phyloP scores from a whole-genome alignment of 2,888 invertebrate genomes.

The Zhuqinia jingwanae region DNA sequence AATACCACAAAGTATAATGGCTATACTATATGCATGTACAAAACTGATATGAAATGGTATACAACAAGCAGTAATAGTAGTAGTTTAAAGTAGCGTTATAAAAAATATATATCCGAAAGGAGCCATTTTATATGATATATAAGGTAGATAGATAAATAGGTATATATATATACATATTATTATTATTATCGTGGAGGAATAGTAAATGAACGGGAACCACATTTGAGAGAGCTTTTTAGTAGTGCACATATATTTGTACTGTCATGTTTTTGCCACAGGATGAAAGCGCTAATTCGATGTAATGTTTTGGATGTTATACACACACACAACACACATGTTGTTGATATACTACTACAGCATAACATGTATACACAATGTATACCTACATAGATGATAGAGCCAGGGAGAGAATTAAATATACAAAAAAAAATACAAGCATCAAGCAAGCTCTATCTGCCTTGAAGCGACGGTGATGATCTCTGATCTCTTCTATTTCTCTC shows the following conservation, averaged over 20 bases:
- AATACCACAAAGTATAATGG: constrained; percentile 49
- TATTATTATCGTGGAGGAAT: neutral
- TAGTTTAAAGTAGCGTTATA: neutral
- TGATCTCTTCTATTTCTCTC: constrained; percentile 50
- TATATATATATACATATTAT: too few relatives aligned
- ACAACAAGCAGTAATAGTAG: neutral
- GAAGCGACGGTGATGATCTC: constrained; percentile 69
- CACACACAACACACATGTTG: constrained; percentile 11
- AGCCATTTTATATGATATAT: neutral
- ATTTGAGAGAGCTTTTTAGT: neutral
- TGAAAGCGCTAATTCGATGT: constrained; percentile 59
- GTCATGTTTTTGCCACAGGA: constrained; percentile 65
- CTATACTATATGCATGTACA: too few relatives aligned
- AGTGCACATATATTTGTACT: constrained; percentile 23
- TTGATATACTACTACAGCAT: too few relatives aligned
- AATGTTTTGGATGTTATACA: constrained; percentile 53
- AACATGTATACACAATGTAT: too few relatives aligned
- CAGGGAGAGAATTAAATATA: too few relatives aligned
- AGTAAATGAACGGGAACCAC: neutral
- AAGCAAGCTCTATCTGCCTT: constrained; percentile 44
- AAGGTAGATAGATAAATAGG: neutral
- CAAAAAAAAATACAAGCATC: neutral
- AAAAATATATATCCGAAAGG: too few relatives aligned
- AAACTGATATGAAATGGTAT: too few relatives aligned
- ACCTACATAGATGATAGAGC: constrained; percentile 2